phyloP scores from a whole-genome alignment of 2,888 invertebrate genomes.

The Nebria salina region DNA sequence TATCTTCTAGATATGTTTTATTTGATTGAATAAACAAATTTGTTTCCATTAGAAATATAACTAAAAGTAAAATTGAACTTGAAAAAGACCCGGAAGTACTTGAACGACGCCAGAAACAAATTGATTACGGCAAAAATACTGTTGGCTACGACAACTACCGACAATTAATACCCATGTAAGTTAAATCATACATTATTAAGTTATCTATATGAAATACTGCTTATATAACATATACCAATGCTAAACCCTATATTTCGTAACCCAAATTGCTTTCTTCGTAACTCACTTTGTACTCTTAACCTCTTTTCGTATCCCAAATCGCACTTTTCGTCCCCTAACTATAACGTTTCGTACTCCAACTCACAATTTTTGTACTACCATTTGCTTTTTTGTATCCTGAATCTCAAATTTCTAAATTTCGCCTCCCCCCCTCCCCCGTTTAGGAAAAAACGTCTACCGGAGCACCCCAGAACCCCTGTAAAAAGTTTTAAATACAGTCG shows the following conservation, averaged over 20 bases:
- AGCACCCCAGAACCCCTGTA: slow-evolving; percentile 91
- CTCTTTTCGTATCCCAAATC: no score
- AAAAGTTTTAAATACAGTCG: slow-evolving; percentile 89
- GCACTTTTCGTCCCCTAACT: no score
- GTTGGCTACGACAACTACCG: slow-evolving; percentile 83
- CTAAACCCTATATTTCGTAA: background rate
- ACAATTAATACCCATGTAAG: slow-evolving; percentile 75
- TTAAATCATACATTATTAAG: slow-evolving; percentile 48
- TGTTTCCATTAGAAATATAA: slow-evolving; percentile 47
- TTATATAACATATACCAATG: background rate
- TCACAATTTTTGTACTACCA: no score
- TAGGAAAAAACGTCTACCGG: slow-evolving; percentile 70
- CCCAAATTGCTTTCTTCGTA: no score
- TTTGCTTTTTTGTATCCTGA: no score
- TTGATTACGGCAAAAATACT: slow-evolving; percentile 95
- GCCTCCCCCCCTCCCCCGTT: slow-evolving; percentile 51
- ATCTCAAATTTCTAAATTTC: no score
- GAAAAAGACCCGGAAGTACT: slow-evolving; percentile 80
- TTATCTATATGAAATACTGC: slow-evolving; percentile 11
- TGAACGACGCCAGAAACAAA: slow-evolving; percentile 87
- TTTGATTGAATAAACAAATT: background rate
- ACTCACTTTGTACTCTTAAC: no score
- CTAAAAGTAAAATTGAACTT: slow-evolving; percentile 57
- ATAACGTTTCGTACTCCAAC: no score
- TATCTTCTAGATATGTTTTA: background rate